Conservation (phyloP, 1,140 invertebrate species). For the Aphelenchoides fujianensis region DNA sequence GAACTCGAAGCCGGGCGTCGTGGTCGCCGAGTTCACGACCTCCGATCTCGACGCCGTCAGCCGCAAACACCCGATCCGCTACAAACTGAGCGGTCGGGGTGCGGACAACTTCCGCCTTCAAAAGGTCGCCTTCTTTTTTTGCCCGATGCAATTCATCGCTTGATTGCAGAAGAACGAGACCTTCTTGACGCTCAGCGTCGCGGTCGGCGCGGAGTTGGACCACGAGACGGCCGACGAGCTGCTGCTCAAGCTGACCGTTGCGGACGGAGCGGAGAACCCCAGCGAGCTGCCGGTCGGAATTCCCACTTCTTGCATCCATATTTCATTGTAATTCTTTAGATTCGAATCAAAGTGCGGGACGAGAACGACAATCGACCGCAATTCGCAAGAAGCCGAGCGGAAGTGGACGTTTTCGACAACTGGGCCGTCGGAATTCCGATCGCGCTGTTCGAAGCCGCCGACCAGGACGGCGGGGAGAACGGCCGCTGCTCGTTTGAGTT, state of each 20-base stretch:
- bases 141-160: background rate
- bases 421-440: constrained; percentile 31
- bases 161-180: background rate
- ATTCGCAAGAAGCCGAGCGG: constrained; percentile 4
- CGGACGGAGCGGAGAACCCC: constrained; percentile 34
- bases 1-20: constrained; percentile 18
- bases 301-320: constrained; percentile 13
- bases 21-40: constrained; percentile 22
- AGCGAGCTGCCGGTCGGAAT: constrained; percentile 28
- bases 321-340: constrained; percentile 15
- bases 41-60: constrained; percentile 12
- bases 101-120: constrained; percentile 28
- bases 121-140: constrained; percentile 30
- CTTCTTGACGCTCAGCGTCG: constrained; percentile 18
- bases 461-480: constrained; percentile 36
- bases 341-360: constrained; percentile 31
- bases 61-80: constrained; percentile 7
- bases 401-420: constrained; percentile 31
- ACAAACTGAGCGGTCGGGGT: constrained; percentile 5
- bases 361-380: constrained; percentile 40
- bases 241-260: constrained; percentile 32
- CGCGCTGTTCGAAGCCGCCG: constrained; percentile 25
- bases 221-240: constrained; percentile 20
- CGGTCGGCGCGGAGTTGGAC: constrained; percentile 24
- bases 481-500: constrained; percentile 14